phyloP scores from a whole-genome alignment of 2,113 vertebrate genomes.

The Pseudolaguvia tuberculata region DNA sequence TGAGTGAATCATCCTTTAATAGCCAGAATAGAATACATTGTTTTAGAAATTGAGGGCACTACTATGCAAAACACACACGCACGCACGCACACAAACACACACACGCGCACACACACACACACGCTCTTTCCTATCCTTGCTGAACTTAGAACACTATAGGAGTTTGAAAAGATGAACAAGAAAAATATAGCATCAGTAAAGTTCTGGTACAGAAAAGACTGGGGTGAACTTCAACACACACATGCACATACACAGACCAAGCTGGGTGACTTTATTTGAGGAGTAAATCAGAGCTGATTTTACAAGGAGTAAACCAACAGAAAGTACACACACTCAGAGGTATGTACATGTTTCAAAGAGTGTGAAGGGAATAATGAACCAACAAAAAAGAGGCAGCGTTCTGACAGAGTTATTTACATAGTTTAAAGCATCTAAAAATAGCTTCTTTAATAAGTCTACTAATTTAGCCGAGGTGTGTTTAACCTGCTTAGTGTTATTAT shows the following conservation, averaged over 20 bases:
- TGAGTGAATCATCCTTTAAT: not conserved
- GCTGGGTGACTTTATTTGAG: slow-evolving; percentile 24
- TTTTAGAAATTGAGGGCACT: not conserved
- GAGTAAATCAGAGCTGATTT: slow-evolving; percentile 20
- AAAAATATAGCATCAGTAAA: slow-evolving; percentile 16
- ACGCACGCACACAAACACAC: slow-evolving; percentile 6
- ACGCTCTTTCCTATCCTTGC: slow-evolving; percentile 21
- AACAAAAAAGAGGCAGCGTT: not conserved
- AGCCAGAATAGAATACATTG: not conserved
- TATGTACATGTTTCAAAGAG: not conserved
- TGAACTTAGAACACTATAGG: slow-evolving; percentile 23
- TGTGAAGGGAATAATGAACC: too few species aligned
- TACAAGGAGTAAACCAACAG: slow-evolving; percentile 1
- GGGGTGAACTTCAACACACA: slow-evolving; percentile 18
- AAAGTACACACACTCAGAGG: not conserved
- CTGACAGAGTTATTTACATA: not conserved
- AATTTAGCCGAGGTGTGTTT: not conserved
- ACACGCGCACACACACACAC: not conserved
- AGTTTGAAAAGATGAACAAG: slow-evolving; percentile 26
- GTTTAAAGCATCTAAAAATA: not conserved
- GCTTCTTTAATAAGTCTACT: too few species aligned
- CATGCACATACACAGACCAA: slow-evolving; percentile 10
- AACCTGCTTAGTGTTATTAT: not conserved
- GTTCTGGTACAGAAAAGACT: slow-evolving; percentile 30
- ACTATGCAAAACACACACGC: too few species aligned